Conservation (phyloP, 2,888 invertebrate species). For the Drosophila recens region DNA sequence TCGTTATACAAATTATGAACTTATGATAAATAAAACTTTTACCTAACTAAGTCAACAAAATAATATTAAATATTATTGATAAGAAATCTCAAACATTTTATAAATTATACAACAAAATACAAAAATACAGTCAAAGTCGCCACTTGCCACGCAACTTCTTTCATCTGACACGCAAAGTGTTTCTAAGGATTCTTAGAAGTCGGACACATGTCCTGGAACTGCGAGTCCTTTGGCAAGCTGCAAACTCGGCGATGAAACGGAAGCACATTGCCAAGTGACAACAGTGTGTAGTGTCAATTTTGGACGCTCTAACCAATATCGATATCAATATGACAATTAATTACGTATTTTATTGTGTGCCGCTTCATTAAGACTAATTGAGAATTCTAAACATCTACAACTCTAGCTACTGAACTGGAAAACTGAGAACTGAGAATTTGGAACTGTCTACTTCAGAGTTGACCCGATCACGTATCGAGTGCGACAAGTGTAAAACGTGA, state of each 20-base stretch:
- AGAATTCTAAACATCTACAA: conserved; percentile 59
- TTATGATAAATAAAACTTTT: background rate
- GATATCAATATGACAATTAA: conserved; percentile 64
- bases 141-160: background rate
- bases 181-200: conserved; percentile 29
- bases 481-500: conserved; percentile 63
- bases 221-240: conserved; percentile 22
- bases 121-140: too few relatives aligned
- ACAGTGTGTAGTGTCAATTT: conserved; percentile 2
- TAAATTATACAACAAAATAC: too few relatives aligned
- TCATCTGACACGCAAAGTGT: background rate
- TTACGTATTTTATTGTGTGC: conserved; percentile 70
- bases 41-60: too few relatives aligned
- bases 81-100: too few relatives aligned
- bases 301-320: conserved; percentile 20
- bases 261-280: conserved; percentile 40
- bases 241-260: conserved; percentile 28
- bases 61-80: too few relatives aligned
- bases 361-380: conserved; percentile 71
- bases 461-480: conserved; percentile 52
- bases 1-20: too few relatives aligned
- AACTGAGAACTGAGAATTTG: background rate
- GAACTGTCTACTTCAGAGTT: conserved; percentile 11
- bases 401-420: conserved; percentile 7
- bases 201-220: background rate